A percentile compares a stretch with the other conserved stretches of the same genome.
Conservation (phyloP, 2,888 invertebrate species). For the Cantharis rufa region DNA sequence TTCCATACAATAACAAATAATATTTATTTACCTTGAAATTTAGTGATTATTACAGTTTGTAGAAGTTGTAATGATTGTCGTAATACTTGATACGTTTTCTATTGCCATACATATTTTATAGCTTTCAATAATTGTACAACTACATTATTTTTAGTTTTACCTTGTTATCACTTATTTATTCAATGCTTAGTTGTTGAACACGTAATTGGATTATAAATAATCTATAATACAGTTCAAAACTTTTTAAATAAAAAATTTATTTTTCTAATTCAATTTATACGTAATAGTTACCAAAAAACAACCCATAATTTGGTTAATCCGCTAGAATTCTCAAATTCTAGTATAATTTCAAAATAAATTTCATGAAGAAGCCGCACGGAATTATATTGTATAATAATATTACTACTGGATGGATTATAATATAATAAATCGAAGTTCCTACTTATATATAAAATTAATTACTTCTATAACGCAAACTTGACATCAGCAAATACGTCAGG, state of each 20-base stretch:
- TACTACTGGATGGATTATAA: too few relatives aligned
- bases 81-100: background rate
- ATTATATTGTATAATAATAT: too few relatives aligned
- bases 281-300: background rate
- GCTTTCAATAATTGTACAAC: background rate
- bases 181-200: background rate
- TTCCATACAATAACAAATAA: background rate
- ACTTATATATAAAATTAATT: too few relatives aligned
- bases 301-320: background rate
- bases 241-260: background rate
- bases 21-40: background rate
- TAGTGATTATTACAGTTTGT: background rate
- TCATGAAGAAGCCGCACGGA: too few relatives aligned
- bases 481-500: too few relatives aligned
- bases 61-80: background rate
- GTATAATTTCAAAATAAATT: background rate
- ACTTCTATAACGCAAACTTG: too few relatives aligned
- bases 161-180: background rate
- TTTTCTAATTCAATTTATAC: background rate
- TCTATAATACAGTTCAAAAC: background rate
- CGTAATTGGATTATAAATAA: background rate
- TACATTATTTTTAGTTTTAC: background rate
- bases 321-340: background rate
- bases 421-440: too few relatives aligned
- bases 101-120: background rate